phyloP scores from a whole-genome alignment of 2,888 invertebrate genomes.

The Megastigmus dorsalis region DNA sequence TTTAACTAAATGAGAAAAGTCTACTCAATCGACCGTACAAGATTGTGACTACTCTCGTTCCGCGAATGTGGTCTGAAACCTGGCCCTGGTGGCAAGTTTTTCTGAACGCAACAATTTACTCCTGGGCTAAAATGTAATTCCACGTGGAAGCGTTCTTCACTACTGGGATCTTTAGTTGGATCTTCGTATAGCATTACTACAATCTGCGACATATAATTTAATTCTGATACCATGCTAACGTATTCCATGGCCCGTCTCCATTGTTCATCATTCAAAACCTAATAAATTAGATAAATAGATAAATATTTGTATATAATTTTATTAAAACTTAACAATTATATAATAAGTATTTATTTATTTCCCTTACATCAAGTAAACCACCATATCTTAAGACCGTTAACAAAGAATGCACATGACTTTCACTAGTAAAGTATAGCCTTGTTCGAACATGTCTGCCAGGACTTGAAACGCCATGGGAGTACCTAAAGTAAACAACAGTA shows the following conservation, averaged over 20 bases:
- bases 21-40: constrained; percentile 73
- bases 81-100: constrained; percentile 93
- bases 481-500: constrained; percentile 76
- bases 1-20: neutral
- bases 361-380: constrained; percentile 88
- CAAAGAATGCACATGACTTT: constrained; percentile 98
- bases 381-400: constrained; percentile 96
- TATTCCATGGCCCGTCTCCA: constrained; percentile 99
- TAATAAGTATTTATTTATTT: neutral
- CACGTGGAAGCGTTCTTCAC: constrained; percentile 96
- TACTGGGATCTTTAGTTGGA: constrained; percentile 94
- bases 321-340: neutral
- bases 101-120: constrained; percentile 96
- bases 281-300: constrained; percentile 6
- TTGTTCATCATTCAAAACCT: constrained; percentile 93
- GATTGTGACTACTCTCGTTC: constrained; percentile 80
- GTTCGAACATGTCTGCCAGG: constrained; percentile 98
- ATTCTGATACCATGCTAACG: constrained; percentile 96
- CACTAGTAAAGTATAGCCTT: constrained; percentile 99
- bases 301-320: neutral
- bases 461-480: constrained; percentile 98
- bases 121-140: constrained; percentile 99
- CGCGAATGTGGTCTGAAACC: constrained; percentile 94
- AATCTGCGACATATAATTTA: constrained; percentile 99
- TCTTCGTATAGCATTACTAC: constrained; percentile 99